phyloP scores from a whole-genome alignment of 2,797 vertebrate species.

The Sebastes melanostomus region DNA sequence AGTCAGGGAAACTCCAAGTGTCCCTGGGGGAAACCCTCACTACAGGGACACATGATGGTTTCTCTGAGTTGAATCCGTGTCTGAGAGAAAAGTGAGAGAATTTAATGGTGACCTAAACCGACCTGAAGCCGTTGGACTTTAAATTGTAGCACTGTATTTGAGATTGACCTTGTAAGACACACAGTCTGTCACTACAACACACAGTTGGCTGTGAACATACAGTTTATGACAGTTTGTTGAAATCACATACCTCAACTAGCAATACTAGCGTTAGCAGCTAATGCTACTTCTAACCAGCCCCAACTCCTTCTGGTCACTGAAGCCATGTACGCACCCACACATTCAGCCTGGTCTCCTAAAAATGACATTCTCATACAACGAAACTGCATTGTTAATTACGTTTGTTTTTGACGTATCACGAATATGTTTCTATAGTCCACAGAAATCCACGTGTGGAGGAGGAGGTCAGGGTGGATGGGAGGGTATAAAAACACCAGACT shows the following conservation, averaged over 20 bases:
- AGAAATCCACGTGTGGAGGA: neutral
- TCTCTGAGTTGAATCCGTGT: neutral
- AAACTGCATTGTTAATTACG: neutral
- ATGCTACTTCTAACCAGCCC: no score
- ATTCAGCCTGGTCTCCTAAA: neutral
- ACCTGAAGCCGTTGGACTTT: constrained; percentile 8
- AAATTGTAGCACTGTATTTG: constrained; percentile 8
- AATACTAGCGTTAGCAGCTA: no score
- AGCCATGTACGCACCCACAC: no score
- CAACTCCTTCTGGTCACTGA: no score
- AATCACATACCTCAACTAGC: no score
- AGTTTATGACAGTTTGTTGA: no score
- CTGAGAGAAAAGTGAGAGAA: neutral
- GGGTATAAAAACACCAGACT: neutral
- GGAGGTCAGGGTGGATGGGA: neutral
- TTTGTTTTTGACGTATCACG: neutral
- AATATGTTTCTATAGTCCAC: neutral
- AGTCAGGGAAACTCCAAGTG: neutral
- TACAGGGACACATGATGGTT: neutral
- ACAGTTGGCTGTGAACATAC: no score
- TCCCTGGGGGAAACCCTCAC: neutral
- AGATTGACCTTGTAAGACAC: no score
- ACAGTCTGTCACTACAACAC: no score
- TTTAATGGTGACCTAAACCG: neutral
- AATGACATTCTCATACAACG: neutral